Percentiles rank a stretch among this genome's conserved stretches.
Conservation (phyloP, 1,140 invertebrate species). For the Eueides isabella region DNA sequence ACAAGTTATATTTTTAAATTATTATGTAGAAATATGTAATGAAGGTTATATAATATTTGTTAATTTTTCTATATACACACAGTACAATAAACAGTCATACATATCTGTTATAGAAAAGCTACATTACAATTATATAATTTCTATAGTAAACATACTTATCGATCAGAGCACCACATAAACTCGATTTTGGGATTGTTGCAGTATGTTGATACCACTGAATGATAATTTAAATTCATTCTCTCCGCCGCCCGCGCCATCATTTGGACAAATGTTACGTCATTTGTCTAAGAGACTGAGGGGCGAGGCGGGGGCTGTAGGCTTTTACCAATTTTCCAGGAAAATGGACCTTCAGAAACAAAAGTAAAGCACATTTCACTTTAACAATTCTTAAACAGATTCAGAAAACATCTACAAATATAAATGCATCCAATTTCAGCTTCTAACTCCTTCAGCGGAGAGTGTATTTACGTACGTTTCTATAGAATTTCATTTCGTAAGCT, state of each 20-base stretch:
- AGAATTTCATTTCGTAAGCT: constrained; percentile 72
- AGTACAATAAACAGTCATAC: neutral
- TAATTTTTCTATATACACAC: too few relatives aligned
- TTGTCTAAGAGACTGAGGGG: constrained; percentile 74
- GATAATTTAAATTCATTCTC: constrained; percentile 84
- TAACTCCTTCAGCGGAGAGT: constrained; percentile 50
- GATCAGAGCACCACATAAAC: constrained; percentile 51
- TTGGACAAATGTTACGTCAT: constrained; percentile 83
- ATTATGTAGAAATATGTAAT: too few relatives aligned
- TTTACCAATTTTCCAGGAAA: constrained; percentile 37
- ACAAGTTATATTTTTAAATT: too few relatives aligned
- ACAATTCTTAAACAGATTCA: constrained; percentile 57
- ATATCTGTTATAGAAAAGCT: neutral
- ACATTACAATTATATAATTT: neutral
- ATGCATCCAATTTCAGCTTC: constrained; percentile 51
- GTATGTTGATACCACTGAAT: constrained; percentile 81
- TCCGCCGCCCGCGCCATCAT: constrained; percentile 83
- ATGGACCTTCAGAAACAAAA: constrained; percentile 37
- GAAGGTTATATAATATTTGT: too few relatives aligned
- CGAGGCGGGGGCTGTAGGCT: constrained; percentile 52
- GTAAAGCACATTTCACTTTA: constrained; percentile 50
- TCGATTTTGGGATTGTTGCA: constrained; percentile 69
- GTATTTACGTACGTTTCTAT: constrained; percentile 44
- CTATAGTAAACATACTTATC: neutral
- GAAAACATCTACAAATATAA: constrained; percentile 65